Evolutionary conservation across 1,140 invertebrate species (phyloP), one percentile per base, ranked within the genome.

Genomic region (Holcopasites calliopsidis): DNA sequence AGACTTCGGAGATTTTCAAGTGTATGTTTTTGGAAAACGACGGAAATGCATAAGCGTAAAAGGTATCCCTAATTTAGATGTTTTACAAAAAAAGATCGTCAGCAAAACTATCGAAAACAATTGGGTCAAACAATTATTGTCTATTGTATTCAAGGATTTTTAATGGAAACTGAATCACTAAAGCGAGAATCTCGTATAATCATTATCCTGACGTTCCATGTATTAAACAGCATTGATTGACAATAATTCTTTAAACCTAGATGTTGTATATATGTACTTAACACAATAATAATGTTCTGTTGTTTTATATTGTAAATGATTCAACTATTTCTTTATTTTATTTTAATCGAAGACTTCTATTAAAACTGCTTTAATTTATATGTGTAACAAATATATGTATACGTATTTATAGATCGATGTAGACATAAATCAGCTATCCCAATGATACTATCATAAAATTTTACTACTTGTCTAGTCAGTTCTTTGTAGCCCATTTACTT

Each of bases 1-100:
- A 70, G 69, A 83, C 76, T 76, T 82, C 76, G 82, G 78, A 82
- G 64, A 80, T 65, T 77, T 77, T 16, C 28, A 73, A 58, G 60
- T 50, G 16, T 47, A 3, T 44, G 8, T 76, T 70, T 16, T 62
- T 35, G 47, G 55, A 50, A 44, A 61, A 31, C 64, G 6, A 50
- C 69, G 65, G 71, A 52, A 65, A 33, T 65, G 49, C 50, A 47
- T 72, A 76, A 61, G 23, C 47, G 13, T 23, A 33, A 62, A 73
- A 73, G 69, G 52, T 74, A 49, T 66, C 21, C 35, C 1, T 73
- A 65, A 69, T 40, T 47, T 70, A 52, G 33, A 57, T 13, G 16
- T 60, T 60, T 70, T 60, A 57, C n/a, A 70, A 35, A 13, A 76
- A 58, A 38, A 10, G 40, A 55, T 58, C 58, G 8, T 47, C 49